These are phyloP conservation scores for Lophotriccus pileatus DNA, from an alignment of 2,797 vertebrate species.

Conservation along the genomic window DNA sequence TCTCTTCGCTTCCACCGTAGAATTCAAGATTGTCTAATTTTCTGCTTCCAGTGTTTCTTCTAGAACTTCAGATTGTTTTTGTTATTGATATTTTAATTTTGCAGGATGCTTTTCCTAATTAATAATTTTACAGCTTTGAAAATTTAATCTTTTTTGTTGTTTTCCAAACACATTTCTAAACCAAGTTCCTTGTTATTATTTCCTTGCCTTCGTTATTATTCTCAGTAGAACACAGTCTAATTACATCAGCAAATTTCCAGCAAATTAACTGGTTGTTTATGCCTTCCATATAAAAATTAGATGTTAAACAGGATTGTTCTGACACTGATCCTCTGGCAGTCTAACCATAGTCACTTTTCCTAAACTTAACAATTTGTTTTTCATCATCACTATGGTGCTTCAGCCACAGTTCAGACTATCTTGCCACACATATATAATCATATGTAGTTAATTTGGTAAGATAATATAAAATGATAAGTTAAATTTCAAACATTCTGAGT, in stretches of 20 bases:
- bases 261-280: slow-evolving; percentile 33
- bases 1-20: background rate
- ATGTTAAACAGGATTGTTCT: slow-evolving; percentile 1
- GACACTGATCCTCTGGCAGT: background rate
- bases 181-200: background rate
- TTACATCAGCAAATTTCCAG: slow-evolving; percentile 8
- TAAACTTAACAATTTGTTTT: slow-evolving; percentile 13
- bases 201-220: background rate
- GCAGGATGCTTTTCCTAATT: background rate
- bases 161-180: background rate
- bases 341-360: background rate
- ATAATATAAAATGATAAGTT: background rate
- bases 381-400: background rate
- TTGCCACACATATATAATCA: background rate
- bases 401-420: background rate
- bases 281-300: slow-evolving; percentile 5
- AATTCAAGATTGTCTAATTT: background rate
- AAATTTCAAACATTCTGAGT: background rate
- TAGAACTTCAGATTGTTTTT: background rate
- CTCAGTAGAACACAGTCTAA: background rate
- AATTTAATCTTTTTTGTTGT: slow-evolving; percentile 4
- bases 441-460: slow-evolving; percentile 16
- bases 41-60: background rate
- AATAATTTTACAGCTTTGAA: background rate
- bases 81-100: slow-evolving; percentile 8